Base-by-base conservation (phyloP, 2,113 vertebrate species). In the Coregonus clupeaformis region DNA sequence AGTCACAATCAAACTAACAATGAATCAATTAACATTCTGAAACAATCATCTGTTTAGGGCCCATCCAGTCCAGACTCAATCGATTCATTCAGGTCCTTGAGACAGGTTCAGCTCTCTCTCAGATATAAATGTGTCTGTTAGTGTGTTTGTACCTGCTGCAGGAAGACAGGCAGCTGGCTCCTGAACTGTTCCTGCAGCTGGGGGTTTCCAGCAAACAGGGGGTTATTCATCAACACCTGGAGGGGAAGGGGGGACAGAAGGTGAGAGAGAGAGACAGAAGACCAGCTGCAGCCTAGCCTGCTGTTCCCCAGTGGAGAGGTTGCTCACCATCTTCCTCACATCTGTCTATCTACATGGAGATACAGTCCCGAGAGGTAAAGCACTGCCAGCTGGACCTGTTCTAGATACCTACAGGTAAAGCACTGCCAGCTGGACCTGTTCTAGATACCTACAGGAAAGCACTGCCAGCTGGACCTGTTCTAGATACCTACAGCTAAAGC, bases 211-310 rank as follows among this genome's bases (percentile, higher is more conserved):
- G 96, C 95, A 84, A 99, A 97, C 83, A 99, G 93, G 0, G 98
- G 98, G 82, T 97, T 98, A 79, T 98, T 98, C 93, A 98, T 96
- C 93, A 99, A 95, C 90, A 99, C 96, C 98, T 99, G 92, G 74
- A 71, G 67, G 68, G 80, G 64, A 5, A 22, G 67, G 68, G 80
- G 64, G 3, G 22, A 66, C 4, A 71, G 24, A 57, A 3, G 47
- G 36, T 2, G 60, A 16, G 69, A 9, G 45, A 13, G 47, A 18
- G 47, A 27, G 60, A 16, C 68, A 9, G 74, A 57, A 5, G 45
- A 27, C 18, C 64, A 71, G 12, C 65, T 47, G 3, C 11, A 69
- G 13, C 47, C 47, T 49, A 69, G 13, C 47, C 47, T 49, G 47
- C 12, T 14, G 49, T 52, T 18, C 16, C 3, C 49, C 49, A 18